Base-by-base conservation (phyloP, 1,140 invertebrate species). In the Halictus rubicundus region DNA sequence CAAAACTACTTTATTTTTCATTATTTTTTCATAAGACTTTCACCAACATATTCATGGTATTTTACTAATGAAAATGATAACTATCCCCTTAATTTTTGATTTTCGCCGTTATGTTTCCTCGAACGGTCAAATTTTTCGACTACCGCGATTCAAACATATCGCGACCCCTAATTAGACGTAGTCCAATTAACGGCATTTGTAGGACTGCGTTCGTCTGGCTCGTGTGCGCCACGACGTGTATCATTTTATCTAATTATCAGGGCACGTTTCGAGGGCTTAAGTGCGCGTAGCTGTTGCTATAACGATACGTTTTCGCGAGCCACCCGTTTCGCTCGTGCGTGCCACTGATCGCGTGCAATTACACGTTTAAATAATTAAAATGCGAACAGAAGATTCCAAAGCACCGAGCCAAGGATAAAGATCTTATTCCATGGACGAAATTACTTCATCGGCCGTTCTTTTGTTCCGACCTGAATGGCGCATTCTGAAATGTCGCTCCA, bases 241-340 rank as follows among this genome's bases (percentile, higher is more conserved):
- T 84, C 68, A 60, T 84, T 77, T 79, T 61, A 79, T 74, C 78
- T 79, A 74, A 79, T 79, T 74, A 73, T 73, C 46, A 69, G 37
- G 77, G 69, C 39, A 63, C 32, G 59, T 71, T 39, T 23, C 73
- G 21, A 27, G 23, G 52, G 52, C 25, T 76, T 46, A 46, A 59
- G 65, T 59, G 68, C 65, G 65, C 65, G 52, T 76, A 46, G 52
- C 59, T 70, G 65, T 52, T 61, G 57, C 46, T 12, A 10, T 52
- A 78, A 72, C 76, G 69, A 78, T 78, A 72, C 25, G 69, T 78
- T 78, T 78, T 65, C 68, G 63, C 76, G 76, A 78, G 61, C 37
- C 68, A n/a, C 14, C 19, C 76, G 32, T 64, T 32, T 12, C 60
- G 49, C 57, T 37, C 16, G 46, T 78, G 76, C 76, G 76, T 57